These are phyloP conservation scores for Chorisops tibialis DNA, from an alignment of 2,888 invertebrate species.

Conservation along the genomic window DNA sequence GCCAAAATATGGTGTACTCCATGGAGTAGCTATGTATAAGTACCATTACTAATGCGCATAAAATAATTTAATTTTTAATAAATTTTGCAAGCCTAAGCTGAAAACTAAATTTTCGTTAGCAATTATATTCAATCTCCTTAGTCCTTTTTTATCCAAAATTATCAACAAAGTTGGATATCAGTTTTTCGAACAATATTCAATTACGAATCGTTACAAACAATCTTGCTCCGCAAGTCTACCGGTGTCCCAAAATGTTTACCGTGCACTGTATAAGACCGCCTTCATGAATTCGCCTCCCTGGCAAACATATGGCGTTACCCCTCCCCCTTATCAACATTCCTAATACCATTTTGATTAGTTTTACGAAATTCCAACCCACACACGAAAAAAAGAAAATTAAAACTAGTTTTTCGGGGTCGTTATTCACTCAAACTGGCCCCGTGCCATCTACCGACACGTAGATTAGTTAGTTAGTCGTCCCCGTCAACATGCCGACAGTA, in stretches of 20 bases:
- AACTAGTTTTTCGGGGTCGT: background rate
- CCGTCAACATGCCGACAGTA: background rate
- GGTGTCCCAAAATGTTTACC: background rate
- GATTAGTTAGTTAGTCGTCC: background rate
- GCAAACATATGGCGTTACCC: conserved; percentile 1
- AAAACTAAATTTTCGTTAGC: too few relatives aligned
- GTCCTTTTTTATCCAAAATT: too few relatives aligned
- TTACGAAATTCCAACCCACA: background rate
- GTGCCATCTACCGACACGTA: conserved; percentile 28
- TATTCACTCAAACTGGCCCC: conserved; percentile 8
- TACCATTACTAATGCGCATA: too few relatives aligned
- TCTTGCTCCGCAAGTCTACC: too few relatives aligned
- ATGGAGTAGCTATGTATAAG: too few relatives aligned
- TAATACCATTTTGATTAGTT: background rate
- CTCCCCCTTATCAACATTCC: background rate
- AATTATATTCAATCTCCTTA: too few relatives aligned
- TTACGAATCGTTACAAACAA: too few relatives aligned
- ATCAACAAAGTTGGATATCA: too few relatives aligned
- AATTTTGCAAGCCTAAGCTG: too few relatives aligned
- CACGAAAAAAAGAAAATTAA: background rate
- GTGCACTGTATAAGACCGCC: conserved; percentile 6
- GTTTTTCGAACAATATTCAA: too few relatives aligned
- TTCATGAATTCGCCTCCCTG: background rate
- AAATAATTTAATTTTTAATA: too few relatives aligned
- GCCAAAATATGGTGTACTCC: too few relatives aligned